phyloP scores from a whole-genome alignment of 2,888 invertebrate genomes.

The Dolomedes plantarius region DNA sequence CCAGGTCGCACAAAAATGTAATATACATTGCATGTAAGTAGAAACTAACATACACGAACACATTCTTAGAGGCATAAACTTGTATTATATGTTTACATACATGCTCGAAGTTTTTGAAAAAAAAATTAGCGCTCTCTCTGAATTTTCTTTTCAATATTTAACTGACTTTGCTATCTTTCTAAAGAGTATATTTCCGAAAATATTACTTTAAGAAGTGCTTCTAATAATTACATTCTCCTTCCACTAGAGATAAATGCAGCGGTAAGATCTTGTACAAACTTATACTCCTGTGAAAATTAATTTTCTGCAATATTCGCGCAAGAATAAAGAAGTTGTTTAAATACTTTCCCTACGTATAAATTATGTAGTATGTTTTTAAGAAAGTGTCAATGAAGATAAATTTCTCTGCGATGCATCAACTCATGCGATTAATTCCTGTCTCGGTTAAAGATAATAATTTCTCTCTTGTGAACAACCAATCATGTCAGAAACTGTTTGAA shows the following conservation, averaged over 20 bases:
- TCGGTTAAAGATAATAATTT: conserved; percentile 1
- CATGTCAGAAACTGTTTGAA: neutral
- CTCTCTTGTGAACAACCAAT: neutral
- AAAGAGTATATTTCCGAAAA: neutral
- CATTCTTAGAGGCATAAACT: no score
- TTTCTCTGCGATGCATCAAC: neutral
- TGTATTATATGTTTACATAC: no score
- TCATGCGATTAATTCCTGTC: neutral
- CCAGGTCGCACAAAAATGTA: no score
- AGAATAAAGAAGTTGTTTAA: neutral
- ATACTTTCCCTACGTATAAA: neutral
- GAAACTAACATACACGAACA: no score
- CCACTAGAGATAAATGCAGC: neutral
- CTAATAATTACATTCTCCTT: neutral
- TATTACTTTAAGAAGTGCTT: neutral
- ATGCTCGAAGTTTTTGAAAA: no score
- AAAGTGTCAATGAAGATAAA: conserved; percentile 8
- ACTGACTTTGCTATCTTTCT: no score
- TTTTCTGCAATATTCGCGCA: neutral
- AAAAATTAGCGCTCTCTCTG: no score
- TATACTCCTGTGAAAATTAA: neutral
- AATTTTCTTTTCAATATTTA: no score
- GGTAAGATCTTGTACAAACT: neutral
- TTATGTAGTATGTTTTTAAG: neutral
- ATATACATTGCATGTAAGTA: no score